Evolutionary conservation across 2,113 vertebrate species (phyloP), one percentile per base, ranked within the genome.

Genomic region (Polyodon spathula): DNA sequence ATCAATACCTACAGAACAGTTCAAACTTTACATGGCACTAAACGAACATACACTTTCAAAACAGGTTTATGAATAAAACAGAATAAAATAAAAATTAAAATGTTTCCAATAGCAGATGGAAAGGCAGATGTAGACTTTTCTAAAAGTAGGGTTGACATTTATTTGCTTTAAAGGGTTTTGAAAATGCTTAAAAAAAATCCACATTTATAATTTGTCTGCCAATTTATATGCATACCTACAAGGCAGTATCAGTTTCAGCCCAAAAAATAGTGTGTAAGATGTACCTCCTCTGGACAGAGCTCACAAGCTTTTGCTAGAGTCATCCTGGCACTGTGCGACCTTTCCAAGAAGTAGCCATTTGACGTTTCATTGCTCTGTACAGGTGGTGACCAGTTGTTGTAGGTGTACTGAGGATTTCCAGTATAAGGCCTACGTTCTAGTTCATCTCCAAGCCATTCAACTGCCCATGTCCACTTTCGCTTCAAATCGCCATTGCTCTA

Each of bases 381-480:
- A 0, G 96, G 96, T 68, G 95, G 96, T 53, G 95, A 98, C 96
- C 96, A 99, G 68, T 99, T 99, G 76, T 99, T 99, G 59, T 99
- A 98, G 37, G 93, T 97, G 75, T 99, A 99, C 0, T 99, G 96
- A 58, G 95, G 94, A 65, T 97, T 98, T 71, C 94, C 94, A 59
- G 94, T 94, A 72, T 98, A 99, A 0, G 96, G 95, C 77, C 96
- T 84, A 70, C 96, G 89, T 77, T 99, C 96, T 46, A 99, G 84
- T 77, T 99, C 96, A 0, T 99, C 96, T 57, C 96, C 96, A 59
- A 99, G 88, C 95, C 96, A 99, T 74, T 99, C 96, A 48, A 99
- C 95, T 16, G 96, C 96, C 95, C 95, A 99, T n/a, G 95, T 97
- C 96, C 96, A 99, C 78, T 98, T 99, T 42, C 96, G 90, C 78